Base-by-base conservation (phyloP, 2,113 vertebrate genomes). In the Leuciscus idus region DNA sequence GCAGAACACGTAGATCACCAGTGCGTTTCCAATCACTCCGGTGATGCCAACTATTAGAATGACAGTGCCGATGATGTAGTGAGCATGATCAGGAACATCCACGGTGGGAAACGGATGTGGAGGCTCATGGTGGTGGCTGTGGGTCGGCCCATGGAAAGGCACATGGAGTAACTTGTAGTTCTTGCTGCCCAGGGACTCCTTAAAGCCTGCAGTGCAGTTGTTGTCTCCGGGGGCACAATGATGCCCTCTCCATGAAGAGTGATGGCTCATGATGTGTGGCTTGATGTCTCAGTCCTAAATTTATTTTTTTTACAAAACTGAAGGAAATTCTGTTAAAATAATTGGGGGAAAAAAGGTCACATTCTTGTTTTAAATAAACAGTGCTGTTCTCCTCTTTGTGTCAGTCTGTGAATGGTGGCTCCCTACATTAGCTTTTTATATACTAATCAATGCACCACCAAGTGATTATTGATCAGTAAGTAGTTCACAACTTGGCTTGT, bases 1-100 rank as follows among this genome's bases (percentile, higher is more conserved):
- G 83, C 90, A 91, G 52, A 92, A 91, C 7, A 89, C 90, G n/a
- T 90, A 92, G 33, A 91, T 84, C 55, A 91, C 91, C 50, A 92
- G 74, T 4, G 90, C 85, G 23, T 92, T 92, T 33, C 91, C 90
- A 28, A 92, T 79, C 23, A 88, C 75, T 10, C 91, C 90, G 1
- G 90, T 91, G 75, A 92, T 84, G 50, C 91, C 90, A 17, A 92
- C 88, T 9, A 87, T 61, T 11, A 92, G 81, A 76, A 92, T 90
- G 52, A 91, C 86, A 2, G 90, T 57, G 13, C 91, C 91, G 15
- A 91, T 89, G 79, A 89, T 89, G 85, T 91, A 91, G 89, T 91
- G 90, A 43, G 84, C 91, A 26, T 91, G 91, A 77, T 90, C 89
- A 0, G 91, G 91, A 11, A 91, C 87, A 12, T 92, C 85, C 88